phyloP scores from a whole-genome alignment of 2,113 vertebrate genomes.

The Marmota monax region DNA sequence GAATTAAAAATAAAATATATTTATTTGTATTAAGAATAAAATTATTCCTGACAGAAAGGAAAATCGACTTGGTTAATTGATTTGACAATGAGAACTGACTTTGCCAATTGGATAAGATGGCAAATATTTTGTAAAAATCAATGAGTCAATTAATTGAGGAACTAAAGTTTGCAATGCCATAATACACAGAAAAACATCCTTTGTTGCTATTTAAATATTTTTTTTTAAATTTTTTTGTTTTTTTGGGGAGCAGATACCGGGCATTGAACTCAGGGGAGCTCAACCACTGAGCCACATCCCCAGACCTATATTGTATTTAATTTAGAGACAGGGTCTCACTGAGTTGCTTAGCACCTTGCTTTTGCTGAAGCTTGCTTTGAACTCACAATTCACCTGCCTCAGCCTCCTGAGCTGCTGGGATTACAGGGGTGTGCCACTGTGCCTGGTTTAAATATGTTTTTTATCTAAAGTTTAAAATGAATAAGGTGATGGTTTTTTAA shows the following conservation, averaged over 20 bases:
- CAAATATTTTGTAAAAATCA: neutral
- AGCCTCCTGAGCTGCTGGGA: too few relatives aligned
- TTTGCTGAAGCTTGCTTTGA: too few relatives aligned
- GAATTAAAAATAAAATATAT: neutral
- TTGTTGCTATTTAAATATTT: neutral
- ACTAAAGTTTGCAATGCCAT: neutral
- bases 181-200: neutral
- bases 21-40: neutral
- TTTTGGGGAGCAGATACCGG: too few relatives aligned
- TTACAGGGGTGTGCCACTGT: too few relatives aligned
- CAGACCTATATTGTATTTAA: too few relatives aligned
- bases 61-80: neutral
- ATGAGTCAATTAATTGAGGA: neutral
- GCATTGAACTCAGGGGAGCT: too few relatives aligned
- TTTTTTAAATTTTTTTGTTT: too few relatives aligned
- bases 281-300: too few relatives aligned
- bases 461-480: conserved; percentile 48
- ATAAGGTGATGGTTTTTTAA: neutral
- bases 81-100: neutral
- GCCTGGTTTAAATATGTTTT: neutral
- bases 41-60: neutral
- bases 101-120: neutral
- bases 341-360: too few relatives aligned
- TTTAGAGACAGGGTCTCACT: too few relatives aligned
- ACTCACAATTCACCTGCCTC: too few relatives aligned